These are phyloP conservation scores for Promerops cafer DNA, from an alignment of 2,113 vertebrate species.

Conservation along the genomic window DNA sequence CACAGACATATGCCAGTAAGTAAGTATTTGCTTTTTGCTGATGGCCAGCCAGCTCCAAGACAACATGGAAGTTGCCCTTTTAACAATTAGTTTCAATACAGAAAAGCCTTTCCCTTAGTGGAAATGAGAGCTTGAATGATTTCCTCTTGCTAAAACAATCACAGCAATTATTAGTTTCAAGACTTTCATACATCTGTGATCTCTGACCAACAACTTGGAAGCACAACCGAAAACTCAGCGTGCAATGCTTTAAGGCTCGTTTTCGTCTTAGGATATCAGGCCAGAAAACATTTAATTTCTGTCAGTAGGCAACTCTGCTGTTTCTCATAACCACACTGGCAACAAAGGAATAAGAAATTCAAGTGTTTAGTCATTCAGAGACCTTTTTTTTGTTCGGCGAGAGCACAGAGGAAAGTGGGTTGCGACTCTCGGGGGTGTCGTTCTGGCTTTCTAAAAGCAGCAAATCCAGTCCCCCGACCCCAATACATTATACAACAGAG, in stretches of 20 bases:
- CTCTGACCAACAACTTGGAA: not conserved
- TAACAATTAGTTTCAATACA: not conserved
- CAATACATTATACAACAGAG: not conserved
- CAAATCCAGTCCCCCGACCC: not conserved
- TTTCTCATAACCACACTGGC: not conserved
- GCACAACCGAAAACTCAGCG: fast-evolving
- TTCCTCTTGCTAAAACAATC: not conserved
- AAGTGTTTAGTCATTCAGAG: not conserved
- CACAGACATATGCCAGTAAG: fast-evolving
- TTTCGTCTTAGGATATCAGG: not conserved
- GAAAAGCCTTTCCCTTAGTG: not conserved
- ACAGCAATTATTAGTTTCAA: not conserved
- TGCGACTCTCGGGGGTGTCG: not conserved
- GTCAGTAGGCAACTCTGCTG: not conserved
- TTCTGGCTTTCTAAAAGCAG: not conserved
- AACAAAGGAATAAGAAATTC: not conserved
- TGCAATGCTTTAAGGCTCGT: not conserved
- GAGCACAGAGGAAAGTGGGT: not conserved
- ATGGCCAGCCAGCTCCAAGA: not conserved
- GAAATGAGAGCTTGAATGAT: not conserved
- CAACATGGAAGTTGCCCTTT: fast-evolving
- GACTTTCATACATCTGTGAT: not conserved
- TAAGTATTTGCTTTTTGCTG: fast-evolving
- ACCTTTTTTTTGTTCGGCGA: fast-evolving
- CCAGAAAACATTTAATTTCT: not conserved